phyloP scores from a whole-genome alignment of 2,113 vertebrate species.

The Casuarius casuarius region DNA sequence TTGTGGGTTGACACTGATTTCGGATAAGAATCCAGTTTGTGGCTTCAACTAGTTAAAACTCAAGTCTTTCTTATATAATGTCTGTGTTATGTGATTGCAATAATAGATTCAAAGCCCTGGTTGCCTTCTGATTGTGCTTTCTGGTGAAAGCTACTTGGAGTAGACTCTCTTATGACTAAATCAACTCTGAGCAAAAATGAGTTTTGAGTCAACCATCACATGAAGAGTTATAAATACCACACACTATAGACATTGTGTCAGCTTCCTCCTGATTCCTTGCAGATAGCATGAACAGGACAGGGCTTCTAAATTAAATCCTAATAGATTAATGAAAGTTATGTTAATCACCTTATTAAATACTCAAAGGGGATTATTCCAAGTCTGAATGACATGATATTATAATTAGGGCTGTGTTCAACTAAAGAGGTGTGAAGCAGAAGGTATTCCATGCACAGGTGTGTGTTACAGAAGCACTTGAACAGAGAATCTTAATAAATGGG shows the following conservation, averaged over 20 bases:
- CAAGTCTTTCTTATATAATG: fast-evolving
- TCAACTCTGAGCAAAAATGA: neutral
- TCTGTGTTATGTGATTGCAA: neutral
- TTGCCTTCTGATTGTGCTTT: neutral
- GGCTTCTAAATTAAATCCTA: neutral
- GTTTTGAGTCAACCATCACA: neutral
- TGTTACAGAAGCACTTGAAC: neutral
- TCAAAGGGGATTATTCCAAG: neutral
- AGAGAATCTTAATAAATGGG: neutral
- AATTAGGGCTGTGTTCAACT: neutral
- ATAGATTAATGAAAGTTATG: neutral
- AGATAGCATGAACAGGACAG: neutral
- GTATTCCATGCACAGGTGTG: neutral
- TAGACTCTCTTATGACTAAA: neutral
- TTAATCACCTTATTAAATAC: neutral
- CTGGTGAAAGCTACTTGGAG: neutral
- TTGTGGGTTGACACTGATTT: neutral
- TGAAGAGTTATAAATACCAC: neutral
- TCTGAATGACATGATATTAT: neutral
- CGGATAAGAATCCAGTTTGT: neutral
- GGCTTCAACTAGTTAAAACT: neutral
- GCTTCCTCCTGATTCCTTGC: neutral
- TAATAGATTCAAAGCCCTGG: neutral
- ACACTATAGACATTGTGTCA: neutral
- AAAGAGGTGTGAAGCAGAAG: neutral